These are phyloP conservation scores for Antheraea yamamai DNA, from an alignment of 2,888 invertebrate genomes.

Conservation along the genomic window DNA sequence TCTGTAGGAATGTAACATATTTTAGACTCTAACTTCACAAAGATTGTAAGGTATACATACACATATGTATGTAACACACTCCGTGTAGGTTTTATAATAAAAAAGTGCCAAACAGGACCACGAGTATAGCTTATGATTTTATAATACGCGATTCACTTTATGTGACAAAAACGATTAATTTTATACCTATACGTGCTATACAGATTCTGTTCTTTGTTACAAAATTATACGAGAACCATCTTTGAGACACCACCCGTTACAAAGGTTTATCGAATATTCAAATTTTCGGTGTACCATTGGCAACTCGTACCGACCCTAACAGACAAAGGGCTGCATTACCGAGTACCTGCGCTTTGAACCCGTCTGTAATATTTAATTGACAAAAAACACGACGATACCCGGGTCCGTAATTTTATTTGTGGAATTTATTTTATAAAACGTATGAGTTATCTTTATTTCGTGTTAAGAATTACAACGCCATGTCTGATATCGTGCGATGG, in stretches of 20 bases:
- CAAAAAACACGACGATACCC: constrained; percentile 68
- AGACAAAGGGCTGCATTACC: constrained; percentile 36
- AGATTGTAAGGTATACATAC: too few relatives aligned
- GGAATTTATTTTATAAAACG: constrained; percentile 77
- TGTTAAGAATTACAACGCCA: neutral
- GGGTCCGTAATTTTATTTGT: constrained; percentile 68
- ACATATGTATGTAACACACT: too few relatives aligned
- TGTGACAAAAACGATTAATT: too few relatives aligned
- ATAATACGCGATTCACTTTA: too few relatives aligned
- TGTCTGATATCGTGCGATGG: neutral
- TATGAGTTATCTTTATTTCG: constrained; percentile 38
- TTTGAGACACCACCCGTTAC: neutral
- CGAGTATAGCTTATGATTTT: too few relatives aligned
- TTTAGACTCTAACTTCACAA: too few relatives aligned
- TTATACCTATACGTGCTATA: neutral
- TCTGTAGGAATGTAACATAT: too few relatives aligned
- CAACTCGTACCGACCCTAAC: constrained; percentile 2
- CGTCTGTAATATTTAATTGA: constrained; percentile 79
- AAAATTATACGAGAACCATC: neutral
- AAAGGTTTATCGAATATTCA: neutral
- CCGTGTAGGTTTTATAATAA: too few relatives aligned
- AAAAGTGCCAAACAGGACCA: too few relatives aligned
- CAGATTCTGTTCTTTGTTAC: neutral
- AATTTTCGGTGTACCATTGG: neutral
- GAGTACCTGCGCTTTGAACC: constrained; percentile 69